These are phyloP conservation scores for Acanthaster planci DNA, from an alignment of 35 echinoderm and acorn worm species.

Conservation along the genomic window DNA sequence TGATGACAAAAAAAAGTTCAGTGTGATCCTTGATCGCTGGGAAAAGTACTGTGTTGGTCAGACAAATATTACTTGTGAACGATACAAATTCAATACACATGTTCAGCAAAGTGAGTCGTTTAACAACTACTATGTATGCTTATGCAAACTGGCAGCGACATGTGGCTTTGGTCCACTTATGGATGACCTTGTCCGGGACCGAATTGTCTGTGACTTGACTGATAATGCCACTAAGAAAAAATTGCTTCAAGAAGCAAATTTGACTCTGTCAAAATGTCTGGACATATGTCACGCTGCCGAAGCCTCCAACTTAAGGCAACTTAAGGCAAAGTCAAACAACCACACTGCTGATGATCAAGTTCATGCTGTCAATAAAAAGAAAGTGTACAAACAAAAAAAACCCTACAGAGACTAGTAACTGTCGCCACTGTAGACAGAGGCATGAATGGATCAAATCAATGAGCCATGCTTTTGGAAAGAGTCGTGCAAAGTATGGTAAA, in stretches of 20 bases:
- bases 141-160: constrained; percentile 47
- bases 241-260: constrained; percentile 63
- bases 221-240: constrained; percentile 43
- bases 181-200: constrained; percentile 51
- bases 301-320: constrained; percentile 33
- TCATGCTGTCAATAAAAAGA: constrained; percentile 12
- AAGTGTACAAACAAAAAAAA: background rate
- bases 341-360: background rate
- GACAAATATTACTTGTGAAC: constrained; percentile 76
- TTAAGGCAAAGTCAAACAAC: constrained; percentile 28
- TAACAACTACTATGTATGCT: constrained; percentile 55
- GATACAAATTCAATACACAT: constrained; percentile 69
- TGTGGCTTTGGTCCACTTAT: constrained; percentile 63
- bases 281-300: constrained; percentile 57
- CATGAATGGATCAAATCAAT: constrained; percentile 48
- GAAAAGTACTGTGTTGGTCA: constrained; percentile 64
- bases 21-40: constrained; percentile 51
- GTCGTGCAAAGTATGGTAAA: constrained; percentile 28
- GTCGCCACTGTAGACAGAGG: constrained; percentile 41
- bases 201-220: constrained; percentile 54
- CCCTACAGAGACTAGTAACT: constrained; percentile 18
- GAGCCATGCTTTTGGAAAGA: constrained; percentile 51
- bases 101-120: constrained; percentile 58
- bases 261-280: constrained; percentile 52
- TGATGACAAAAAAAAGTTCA: constrained; percentile 38